Evolutionary conservation across 2,113 vertebrate genomes (phyloP).

Genomic region (Eolophus roseicapilla): DNA sequence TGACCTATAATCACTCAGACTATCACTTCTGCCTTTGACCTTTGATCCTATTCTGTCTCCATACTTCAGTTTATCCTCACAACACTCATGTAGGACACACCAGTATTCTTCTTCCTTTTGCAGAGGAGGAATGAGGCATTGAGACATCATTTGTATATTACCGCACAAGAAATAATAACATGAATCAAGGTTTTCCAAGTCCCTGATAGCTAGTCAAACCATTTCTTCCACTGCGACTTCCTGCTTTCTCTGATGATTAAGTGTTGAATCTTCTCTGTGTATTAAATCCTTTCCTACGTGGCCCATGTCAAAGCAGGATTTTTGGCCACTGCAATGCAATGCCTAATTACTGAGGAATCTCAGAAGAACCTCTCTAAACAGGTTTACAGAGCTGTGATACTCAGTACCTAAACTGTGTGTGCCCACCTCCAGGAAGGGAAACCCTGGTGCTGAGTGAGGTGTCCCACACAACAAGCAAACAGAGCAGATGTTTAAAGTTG

Average conservation of each 20-base stretch:
- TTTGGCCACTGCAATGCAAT: rapidly evolving
- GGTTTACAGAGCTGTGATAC: not conserved
- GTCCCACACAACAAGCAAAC: not conserved
- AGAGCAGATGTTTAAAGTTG: not conserved
- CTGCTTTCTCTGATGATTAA: not conserved
- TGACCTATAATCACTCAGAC: not conserved
- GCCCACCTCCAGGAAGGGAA: not conserved
- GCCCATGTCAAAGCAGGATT: not conserved
- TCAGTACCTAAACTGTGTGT: not conserved
- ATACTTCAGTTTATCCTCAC: not conserved
- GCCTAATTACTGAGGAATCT: not conserved
- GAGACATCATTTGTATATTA: not conserved
- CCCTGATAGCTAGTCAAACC: not conserved
- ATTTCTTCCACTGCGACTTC: not conserved
- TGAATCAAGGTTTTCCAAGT: not conserved
- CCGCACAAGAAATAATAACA: not conserved
- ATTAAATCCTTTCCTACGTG: not conserved
- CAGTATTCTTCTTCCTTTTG: not conserved
- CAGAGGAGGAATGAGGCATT: not conserved
- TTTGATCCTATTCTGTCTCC: not conserved
- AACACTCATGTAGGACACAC: not conserved
- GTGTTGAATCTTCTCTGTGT: not conserved
- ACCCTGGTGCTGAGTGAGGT: not conserved
- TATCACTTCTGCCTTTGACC: not conserved
- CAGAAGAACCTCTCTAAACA: not conserved